phyloP scores from a whole-genome alignment of 2,797 vertebrate genomes.

The Syngnathus rostellatus region DNA sequence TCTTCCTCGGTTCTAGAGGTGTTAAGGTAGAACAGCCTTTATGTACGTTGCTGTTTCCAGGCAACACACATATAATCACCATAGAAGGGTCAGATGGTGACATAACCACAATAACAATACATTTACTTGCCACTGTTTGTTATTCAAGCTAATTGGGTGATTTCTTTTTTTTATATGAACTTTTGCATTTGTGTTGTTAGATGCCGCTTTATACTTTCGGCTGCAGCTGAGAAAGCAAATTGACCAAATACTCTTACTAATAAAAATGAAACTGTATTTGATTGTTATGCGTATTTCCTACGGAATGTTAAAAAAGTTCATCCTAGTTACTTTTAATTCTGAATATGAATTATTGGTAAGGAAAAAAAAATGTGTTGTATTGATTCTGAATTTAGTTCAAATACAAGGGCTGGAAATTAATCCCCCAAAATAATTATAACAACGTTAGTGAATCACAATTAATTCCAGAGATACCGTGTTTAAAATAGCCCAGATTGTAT shows the following conservation, averaged over 20 bases:
- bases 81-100: slow-evolving; percentile 21
- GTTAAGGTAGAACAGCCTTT: slow-evolving; percentile 15
- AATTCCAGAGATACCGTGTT: background rate
- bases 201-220: background rate
- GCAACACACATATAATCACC: slow-evolving; percentile 36
- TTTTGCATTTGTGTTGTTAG: background rate
- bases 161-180: background rate
- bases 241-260: background rate
- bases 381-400: background rate
- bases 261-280: background rate
- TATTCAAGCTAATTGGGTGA: background rate
- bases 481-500: background rate
- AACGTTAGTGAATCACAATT: background rate
- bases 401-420: background rate
- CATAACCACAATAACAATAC: background rate
- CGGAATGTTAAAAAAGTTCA: no score
- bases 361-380: background rate
- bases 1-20: background rate
- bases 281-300: background rate
- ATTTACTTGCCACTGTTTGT: background rate
- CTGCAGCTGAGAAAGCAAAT: background rate
- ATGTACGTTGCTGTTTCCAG: slow-evolving; percentile 44
- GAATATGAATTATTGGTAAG: background rate
- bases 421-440: background rate
- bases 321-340: background rate